Evolutionary conservation across 1,140 invertebrate genomes (phyloP).

Genomic region (Magallana angulata): DNA sequence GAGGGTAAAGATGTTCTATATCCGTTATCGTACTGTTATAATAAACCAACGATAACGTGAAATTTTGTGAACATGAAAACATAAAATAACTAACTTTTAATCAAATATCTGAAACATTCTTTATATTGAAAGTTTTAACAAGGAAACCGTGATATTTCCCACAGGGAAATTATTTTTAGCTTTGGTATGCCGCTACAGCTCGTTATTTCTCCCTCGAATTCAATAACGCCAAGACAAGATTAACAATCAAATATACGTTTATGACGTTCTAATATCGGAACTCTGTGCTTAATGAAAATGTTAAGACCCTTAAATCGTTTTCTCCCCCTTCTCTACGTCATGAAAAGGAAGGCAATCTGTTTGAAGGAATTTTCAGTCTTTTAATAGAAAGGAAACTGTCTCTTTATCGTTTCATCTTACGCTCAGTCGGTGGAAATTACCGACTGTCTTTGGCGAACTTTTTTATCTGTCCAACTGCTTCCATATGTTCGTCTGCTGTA

Average conservation of each 20-base stretch:
- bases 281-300: not conserved
- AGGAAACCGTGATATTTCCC: too few species aligned
- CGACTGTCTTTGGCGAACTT: not conserved
- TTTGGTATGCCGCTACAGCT: not conserved
- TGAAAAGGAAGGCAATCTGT: not conserved
- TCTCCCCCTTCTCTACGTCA: conserved; percentile 4
- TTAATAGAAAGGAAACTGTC: conserved; percentile 7
- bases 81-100: too few species aligned
- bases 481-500: conserved; percentile 27
- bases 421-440: not conserved
- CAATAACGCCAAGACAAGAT: not conserved
- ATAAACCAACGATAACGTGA: too few species aligned
- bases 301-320: conserved; percentile 11
- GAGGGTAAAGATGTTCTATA: too few species aligned
- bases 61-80: too few species aligned
- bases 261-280: not conserved
- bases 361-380: conserved; percentile 7
- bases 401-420: not conserved
- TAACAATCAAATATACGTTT: not conserved
- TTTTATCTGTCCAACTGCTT: not conserved
- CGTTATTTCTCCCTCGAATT: not conserved
- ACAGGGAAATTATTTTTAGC: not conserved
- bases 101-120: too few species aligned
- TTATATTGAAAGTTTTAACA: too few species aligned
- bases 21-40: too few species aligned